Conservation (phyloP, 2,113 vertebrate genomes). For the Lophotis ruficrista region DNA sequence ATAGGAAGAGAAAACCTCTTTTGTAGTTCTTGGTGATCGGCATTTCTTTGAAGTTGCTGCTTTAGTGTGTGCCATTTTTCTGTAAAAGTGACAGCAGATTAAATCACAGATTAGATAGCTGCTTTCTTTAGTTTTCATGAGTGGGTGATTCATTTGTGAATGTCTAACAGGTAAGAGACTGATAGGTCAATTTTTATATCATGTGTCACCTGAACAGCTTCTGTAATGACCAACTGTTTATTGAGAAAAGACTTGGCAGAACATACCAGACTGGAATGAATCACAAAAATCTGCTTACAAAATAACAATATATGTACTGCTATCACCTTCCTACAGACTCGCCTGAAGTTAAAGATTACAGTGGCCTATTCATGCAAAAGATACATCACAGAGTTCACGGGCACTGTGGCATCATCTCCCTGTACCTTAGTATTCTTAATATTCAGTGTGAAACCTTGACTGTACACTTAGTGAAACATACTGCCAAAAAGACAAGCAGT, state of each 20-base stretch:
- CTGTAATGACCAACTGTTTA: neutral
- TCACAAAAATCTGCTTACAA: neutral
- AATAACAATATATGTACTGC: neutral
- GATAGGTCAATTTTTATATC: neutral
- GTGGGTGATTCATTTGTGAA: neutral
- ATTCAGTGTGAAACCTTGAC: neutral
- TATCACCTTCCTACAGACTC: neutral
- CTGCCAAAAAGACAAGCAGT: neutral
- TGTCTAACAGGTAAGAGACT: neutral
- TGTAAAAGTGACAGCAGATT: slow-evolving; percentile 10
- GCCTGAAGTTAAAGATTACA: neutral
- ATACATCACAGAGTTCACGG: neutral
- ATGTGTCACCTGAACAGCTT: neutral
- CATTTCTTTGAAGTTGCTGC: slow-evolving; percentile 46
- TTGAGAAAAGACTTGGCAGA: neutral
- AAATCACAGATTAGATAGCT: slow-evolving; percentile 20
- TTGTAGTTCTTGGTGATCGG: neutral
- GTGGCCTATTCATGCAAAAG: neutral
- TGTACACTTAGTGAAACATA: neutral
- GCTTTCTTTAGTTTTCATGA: slow-evolving; percentile 15
- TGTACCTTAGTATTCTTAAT: neutral
- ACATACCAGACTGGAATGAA: neutral
- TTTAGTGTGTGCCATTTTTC: slow-evolving; percentile 8
- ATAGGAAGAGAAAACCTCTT: neutral
- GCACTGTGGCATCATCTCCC: neutral